Evolutionary conservation across 2,888 invertebrate genomes (phyloP), one percentile per base, ranked within the genome.

Genomic region (Ormyrus rosae): DNA sequence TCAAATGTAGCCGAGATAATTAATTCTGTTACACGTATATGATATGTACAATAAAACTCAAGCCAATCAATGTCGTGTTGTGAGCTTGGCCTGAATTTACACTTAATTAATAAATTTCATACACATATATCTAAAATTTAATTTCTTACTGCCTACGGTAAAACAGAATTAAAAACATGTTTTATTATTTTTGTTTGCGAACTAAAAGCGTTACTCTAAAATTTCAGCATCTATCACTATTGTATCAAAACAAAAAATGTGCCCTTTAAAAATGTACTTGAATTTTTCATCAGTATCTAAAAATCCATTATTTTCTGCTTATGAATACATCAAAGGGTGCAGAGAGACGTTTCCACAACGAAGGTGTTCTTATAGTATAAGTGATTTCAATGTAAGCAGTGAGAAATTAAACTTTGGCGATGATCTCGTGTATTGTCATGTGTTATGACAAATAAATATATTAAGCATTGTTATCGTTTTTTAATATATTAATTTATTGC

Each of bases 81-180:
- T 58, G 46, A 48, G 1, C 70, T 63, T 51, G 45, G 72, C 72
- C 13, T 73, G 64, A 64, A 73, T 73, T 64, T 63, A 55, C 48
- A 73, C 45, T 73, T 55, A 19, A 46, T 73, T 55, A 9, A 19
- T 74, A 19, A 19, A 61, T 61, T 13, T 13, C 61, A 71, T 13
- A 71, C 51, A 71, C 19, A 65, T 19, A 45, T 34, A 64, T 9
- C 5, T 51, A 53, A 53, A 72, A 45, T 74, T 72, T 72, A 72
- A 72, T 72, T 72, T 34, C 78, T 72, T 72, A 72, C 78, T 78
- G 78, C 78, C 60, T 45, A 68, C 11, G 19, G 51, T 71, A 3
- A 4, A 56, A 46, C 11, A 34, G 2, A 68, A 19, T 19, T 55
- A 19, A 5, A 67, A 67, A 34, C 48, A 5, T 64, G 11, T 65